Conservation (phyloP, 2,888 invertebrate genomes). For the Cosmia pyralina region DNA sequence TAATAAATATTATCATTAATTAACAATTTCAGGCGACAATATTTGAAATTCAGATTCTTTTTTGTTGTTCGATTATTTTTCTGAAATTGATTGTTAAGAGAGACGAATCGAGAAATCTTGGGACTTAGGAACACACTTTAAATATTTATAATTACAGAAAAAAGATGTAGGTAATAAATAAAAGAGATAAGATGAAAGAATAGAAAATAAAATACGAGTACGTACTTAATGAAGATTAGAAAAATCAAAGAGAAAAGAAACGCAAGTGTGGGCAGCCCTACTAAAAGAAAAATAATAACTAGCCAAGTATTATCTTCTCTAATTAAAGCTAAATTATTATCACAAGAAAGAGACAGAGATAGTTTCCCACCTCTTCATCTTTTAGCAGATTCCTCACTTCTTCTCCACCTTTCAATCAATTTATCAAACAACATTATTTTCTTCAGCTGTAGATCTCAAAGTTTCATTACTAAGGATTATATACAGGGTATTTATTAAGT, state of each 20-base stretch:
- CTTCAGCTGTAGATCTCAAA: constrained; percentile 49
- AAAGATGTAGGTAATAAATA: not conserved
- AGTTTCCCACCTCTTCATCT: constrained; percentile 14
- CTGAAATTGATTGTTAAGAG: constrained; percentile 31
- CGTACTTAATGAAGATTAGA: not conserved
- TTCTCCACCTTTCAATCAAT: constrained; percentile 32
- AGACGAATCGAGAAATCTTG: constrained; percentile 41
- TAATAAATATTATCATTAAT: constrained; percentile 8
- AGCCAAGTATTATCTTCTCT: constrained; percentile 15
- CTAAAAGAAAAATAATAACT: constrained; percentile 48
- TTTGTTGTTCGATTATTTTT: constrained; percentile 26
- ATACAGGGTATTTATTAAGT: constrained; percentile 26
- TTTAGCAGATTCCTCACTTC: constrained; percentile 54
- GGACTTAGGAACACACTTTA: constrained; percentile 39
- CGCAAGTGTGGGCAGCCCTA: constrained; percentile 32
- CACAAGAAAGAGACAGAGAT: constrained; percentile 17
- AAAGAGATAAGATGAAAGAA: not conserved
- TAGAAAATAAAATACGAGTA: not conserved
- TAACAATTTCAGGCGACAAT: constrained; percentile 14
- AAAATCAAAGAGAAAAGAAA: not conserved
- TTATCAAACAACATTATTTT: constrained; percentile 37
- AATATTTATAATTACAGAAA: not conserved
- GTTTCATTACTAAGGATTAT: constrained; percentile 58
- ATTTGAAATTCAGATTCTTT: constrained; percentile 44
- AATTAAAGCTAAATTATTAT: constrained; percentile 19